Evolutionary conservation across 2,113 vertebrate genomes (phyloP).

Genomic region (Callopanchax toddi): DNA sequence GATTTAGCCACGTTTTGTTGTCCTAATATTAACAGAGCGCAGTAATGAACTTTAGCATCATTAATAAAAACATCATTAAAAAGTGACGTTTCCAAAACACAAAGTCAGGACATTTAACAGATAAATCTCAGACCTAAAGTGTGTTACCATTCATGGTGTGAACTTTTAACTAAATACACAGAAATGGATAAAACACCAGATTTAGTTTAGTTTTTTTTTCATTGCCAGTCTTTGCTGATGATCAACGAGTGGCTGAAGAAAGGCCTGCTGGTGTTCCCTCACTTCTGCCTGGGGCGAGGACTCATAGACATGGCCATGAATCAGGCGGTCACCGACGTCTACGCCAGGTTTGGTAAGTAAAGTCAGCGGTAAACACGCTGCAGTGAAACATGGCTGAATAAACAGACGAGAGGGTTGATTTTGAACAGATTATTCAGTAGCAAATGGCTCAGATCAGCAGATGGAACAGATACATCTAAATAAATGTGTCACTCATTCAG

Average conservation of each 20-base stretch:
- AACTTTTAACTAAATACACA: no score
- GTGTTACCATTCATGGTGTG: no score
- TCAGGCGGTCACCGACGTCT: constrained; percentile 94
- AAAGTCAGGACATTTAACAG: not conserved
- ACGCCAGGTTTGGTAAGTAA: constrained; percentile 90
- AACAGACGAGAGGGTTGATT: not conserved
- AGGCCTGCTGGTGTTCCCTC: constrained; percentile 89
- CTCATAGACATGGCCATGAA: constrained; percentile 96
- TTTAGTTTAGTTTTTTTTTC: not conserved
- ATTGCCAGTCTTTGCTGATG: constrained; percentile 81
- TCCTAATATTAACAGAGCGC: not conserved
- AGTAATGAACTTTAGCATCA: not conserved
- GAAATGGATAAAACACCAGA: no score
- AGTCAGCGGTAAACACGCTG: not conserved
- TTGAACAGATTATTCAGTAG: no score
- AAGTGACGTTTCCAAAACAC: no score
- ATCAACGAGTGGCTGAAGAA: constrained; percentile 91
- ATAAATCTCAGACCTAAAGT: no score
- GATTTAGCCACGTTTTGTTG: not conserved
- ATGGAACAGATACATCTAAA: no score
- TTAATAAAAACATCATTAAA: no score
- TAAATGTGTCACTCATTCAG: no score
- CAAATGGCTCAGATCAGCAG: no score
- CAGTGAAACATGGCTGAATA: not conserved
- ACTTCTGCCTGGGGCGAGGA: constrained; percentile 96